Base-by-base conservation (phyloP, 2,888 invertebrate genomes). In the Alcis repandata region DNA sequence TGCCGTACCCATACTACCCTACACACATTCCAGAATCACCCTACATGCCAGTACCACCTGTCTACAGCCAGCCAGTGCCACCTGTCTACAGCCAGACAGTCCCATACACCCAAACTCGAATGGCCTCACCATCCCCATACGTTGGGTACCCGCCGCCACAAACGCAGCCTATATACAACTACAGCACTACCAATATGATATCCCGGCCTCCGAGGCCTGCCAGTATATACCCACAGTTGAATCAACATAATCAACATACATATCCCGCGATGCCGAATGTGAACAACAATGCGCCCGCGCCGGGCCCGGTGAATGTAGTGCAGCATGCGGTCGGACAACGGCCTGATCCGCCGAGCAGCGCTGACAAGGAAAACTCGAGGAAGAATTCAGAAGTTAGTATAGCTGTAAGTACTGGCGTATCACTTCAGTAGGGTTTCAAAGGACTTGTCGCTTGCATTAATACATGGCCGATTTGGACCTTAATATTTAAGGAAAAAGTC, bases 121-220 rank as follows among this genome's bases (percentile, higher is more conserved):
- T 93, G 88, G 86, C 92, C 0, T 70, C 90, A 0, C 91, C 92
- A 0, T 59, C 86, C 0, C 85, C 90, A 0, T 92, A 91, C 70
- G 74, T 41, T 6, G 65, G 80, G 0, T 89, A 90, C 62, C 86
- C 86, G 0, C 79, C 85, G 0, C 63, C 77, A 7, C 75, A 75
- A 36, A 57, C 82, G 0, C 60, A 82, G 0, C 59, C 64, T 19
- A 22, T 33, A 6, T 92, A 91, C 72, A 92, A 91, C 69, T 92
- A 90, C 63, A 88, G 72, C 43, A 90, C 91, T 1, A 92, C 92
- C 0, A 92, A 91, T 43, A 85, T 93, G 89, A 91, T 92, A 70
- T 76, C 91, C 0, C 76, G 91, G 38, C 87, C 91, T 0, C 80
- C 89, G 0, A 77, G 87, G 15, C 91, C 91, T 0, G 72, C 73